Base-by-base conservation (phyloP, 1,140 invertebrate genomes). In the Drosophila insularis region DNA sequence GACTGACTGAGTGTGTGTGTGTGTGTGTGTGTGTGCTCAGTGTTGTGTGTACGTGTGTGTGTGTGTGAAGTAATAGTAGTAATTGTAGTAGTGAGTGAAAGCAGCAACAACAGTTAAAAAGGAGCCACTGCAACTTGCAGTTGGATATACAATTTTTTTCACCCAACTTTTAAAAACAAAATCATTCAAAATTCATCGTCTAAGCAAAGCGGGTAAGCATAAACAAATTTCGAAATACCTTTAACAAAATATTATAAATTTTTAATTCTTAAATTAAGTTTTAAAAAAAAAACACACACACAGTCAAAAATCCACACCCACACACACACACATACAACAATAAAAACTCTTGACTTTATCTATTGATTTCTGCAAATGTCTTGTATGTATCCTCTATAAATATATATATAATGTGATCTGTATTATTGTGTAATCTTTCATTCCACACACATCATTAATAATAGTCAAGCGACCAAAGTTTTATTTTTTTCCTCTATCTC, bases 141-240 rank as follows among this genome's bases (percentile, higher is more conserved):
- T 62, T 63, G 65, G 60, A 17, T 21, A 56, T 63, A 73, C 63
- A 66, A 77, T 46, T 80, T 80, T 72, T 70, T 77, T 76, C 77
- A 54, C 68, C 46, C 43, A 63, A 71, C 70, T 69, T 66, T 68
- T 63, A 70, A 56, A 61, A 65, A 27, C 65, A 68, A 90, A 91
- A 91, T 74, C 90, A 90, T 84, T 91, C 90, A 91, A 91, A 91
- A 91, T 91, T 91, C 86, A 91, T 84, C 87, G 81, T 75, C 68
- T 91, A 91, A 91, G 86, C 90, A 91, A 91, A 85, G 71, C 86
- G 74, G 90, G 90, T 91, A 55, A 91, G 90, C 74, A 81, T 62
- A 56, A 61, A 23, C 23, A n/a, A n/a, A n/a, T n/a, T n/a, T n/a
- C n/a, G n/a, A n/a, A n/a, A n/a, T n/a, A n/a, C n/a, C n/a, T n/a